Conservation (phyloP, 2,888 invertebrate species). For the Eugnorisma glareosa region DNA sequence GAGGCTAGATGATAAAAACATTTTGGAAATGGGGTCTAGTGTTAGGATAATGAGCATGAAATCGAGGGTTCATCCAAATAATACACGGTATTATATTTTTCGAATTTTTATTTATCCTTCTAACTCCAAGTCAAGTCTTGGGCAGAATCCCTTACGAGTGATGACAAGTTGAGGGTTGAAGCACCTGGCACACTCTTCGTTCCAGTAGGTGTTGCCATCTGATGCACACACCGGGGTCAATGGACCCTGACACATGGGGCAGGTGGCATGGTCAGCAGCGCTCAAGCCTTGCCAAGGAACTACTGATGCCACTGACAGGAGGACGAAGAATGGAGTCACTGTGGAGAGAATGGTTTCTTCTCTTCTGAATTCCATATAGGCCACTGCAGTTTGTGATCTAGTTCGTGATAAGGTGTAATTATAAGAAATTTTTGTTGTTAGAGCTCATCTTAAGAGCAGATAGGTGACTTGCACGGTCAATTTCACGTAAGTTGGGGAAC, state of each 20-base stretch:
- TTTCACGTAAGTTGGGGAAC: not conserved
- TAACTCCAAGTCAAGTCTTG: slow-evolving; percentile 45
- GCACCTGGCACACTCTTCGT: slow-evolving; percentile 69
- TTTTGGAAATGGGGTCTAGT: too few species aligned
- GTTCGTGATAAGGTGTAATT: not conserved
- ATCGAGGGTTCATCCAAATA: not conserved
- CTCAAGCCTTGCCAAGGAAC: slow-evolving; percentile 39
- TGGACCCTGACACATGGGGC: slow-evolving; percentile 54
- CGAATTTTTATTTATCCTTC: slow-evolving; percentile 42
- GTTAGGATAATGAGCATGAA: not conserved
- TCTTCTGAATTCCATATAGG: not conserved
- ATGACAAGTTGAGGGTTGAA: slow-evolving; percentile 62
- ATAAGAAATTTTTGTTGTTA: not conserved
- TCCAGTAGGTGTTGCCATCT: slow-evolving; percentile 71
- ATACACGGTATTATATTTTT: not conserved
- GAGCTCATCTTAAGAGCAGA: not conserved
- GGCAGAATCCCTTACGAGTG: slow-evolving; percentile 45
- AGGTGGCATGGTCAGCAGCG: slow-evolving; percentile 49
- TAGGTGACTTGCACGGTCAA: not conserved
- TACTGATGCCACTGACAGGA: slow-evolving; percentile 29
- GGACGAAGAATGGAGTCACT: slow-evolving; percentile 37
- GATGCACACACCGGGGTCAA: slow-evolving; percentile 61
- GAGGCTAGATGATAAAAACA: too few species aligned
- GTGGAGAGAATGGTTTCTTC: not conserved
- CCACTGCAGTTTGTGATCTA: too few species aligned